A percentile compares a stretch with the other conserved stretches of the same genome.
phyloP scores from a whole-genome alignment of 2,888 invertebrate species.

The Apamea sordens region DNA sequence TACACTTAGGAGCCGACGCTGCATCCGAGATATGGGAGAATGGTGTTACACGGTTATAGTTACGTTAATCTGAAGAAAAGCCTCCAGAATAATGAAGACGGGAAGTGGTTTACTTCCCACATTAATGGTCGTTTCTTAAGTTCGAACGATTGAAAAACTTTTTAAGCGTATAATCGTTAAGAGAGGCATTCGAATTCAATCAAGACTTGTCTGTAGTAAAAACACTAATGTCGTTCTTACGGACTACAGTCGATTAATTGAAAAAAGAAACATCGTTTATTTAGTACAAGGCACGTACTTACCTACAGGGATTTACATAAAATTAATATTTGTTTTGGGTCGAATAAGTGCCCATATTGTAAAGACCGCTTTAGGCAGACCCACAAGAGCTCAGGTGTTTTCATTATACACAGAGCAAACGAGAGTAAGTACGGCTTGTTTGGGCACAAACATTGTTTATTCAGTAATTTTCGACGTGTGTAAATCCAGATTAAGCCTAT shows the following conservation, averaged over 20 bases:
- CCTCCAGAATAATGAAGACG: constrained; percentile 10
- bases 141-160: constrained; percentile 2
- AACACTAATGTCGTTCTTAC: not conserved
- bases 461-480: constrained; percentile 66
- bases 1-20: constrained; percentile 52
- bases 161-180: not conserved
- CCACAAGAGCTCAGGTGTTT: constrained; percentile 75
- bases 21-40: constrained; percentile 39
- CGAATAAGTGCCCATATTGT: constrained; percentile 61
- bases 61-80: constrained; percentile 24
- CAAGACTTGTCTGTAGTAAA: constrained; percentile 6
- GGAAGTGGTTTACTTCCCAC: constrained; percentile 1
- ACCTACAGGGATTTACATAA: constrained; percentile 38
- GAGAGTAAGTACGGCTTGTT: constrained; percentile 74
- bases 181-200: constrained; percentile 15
- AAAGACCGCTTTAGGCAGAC: constrained; percentile 63
- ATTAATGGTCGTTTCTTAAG: constrained; percentile 6
- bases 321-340: constrained; percentile 53
- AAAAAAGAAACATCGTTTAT: constrained; percentile 40
- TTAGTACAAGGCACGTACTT: constrained; percentile 21
- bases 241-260: constrained; percentile 25
- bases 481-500: constrained; percentile 68
- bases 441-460: constrained; percentile 78
- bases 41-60: constrained; percentile 23
- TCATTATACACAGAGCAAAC: constrained; percentile 75